Evolutionary conservation across 2,797 vertebrate genomes (phyloP).

Genomic region (Melanotaenia pygmaea): DNA sequence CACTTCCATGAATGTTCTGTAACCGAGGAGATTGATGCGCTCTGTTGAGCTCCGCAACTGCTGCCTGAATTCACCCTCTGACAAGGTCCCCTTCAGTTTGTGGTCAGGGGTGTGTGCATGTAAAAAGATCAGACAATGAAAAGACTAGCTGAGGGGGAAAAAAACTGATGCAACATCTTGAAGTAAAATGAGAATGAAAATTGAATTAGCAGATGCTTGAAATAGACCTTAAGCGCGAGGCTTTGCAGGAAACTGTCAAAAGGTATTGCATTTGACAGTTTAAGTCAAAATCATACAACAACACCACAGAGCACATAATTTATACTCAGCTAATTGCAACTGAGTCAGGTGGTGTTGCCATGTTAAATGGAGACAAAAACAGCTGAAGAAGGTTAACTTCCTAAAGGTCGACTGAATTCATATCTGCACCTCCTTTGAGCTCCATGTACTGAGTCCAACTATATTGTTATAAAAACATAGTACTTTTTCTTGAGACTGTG

Average conservation of each 20-base stretch:
- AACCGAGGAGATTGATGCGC: conserved; percentile 50
- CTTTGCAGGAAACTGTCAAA: conserved; percentile 41
- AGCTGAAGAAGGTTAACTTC: not conserved
- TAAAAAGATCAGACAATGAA: conserved; percentile 36
- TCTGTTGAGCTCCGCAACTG: conserved; percentile 52
- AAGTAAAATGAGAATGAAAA: conserved; percentile 28
- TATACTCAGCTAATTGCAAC: conserved; percentile 14
- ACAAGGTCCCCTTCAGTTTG: conserved; percentile 58
- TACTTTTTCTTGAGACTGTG: not conserved
- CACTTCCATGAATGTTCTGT: conserved; percentile 21
- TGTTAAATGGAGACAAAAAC: conserved; percentile 5
- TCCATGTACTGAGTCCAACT: not conserved
- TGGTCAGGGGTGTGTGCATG: conserved; percentile 39
- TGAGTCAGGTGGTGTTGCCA: conserved; percentile 25
- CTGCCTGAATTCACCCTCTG: conserved; percentile 40
- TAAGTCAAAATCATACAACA: conserved; percentile 38
- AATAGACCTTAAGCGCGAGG: conserved; percentile 25
- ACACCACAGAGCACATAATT: conserved; percentile 31
- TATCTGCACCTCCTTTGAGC: not conserved
- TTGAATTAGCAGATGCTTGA: conserved; percentile 28
- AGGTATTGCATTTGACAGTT: conserved; percentile 43
- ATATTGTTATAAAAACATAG: not conserved
- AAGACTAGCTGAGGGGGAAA: not conserved
- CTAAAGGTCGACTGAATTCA: not conserved
- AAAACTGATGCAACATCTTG: not conserved